Conservation (phyloP, 2,113 vertebrate genomes). For the Electrona antarctica region DNA sequence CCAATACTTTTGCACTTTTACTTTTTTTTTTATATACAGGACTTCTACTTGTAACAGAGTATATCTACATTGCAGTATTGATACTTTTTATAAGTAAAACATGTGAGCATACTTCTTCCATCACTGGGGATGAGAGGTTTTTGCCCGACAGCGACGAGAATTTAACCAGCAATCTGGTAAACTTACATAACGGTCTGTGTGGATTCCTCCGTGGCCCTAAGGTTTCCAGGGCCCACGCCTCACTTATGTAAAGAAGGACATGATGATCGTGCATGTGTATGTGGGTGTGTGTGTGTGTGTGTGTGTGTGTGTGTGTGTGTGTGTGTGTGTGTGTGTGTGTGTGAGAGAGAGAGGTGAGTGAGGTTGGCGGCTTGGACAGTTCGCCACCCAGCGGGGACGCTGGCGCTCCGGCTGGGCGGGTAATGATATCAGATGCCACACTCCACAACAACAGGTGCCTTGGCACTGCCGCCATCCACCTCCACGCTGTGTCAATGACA, state of each 20-base stretch:
- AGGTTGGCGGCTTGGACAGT: slow-evolving; percentile 92
- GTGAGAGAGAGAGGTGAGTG: slow-evolving; percentile 57
- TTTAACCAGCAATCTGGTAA: slow-evolving; percentile 56
- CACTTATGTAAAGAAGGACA: slow-evolving; percentile 67
- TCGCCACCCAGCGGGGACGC: slow-evolving; percentile 95
- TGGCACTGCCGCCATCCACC: slow-evolving; percentile 94
- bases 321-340: slow-evolving; percentile 28
- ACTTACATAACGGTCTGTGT: slow-evolving; percentile 27
- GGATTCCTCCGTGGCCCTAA: slow-evolving; percentile 64
- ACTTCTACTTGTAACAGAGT: too few species aligned
- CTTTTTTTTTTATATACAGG: too few species aligned
- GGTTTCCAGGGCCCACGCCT: slow-evolving; percentile 56
- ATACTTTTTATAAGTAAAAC: too few species aligned
- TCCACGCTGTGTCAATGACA: slow-evolving; percentile 99
- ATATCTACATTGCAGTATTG: too few species aligned
- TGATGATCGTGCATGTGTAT: slow-evolving; percentile 51
- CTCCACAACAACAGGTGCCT: slow-evolving; percentile 99
- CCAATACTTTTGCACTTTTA: too few species aligned
- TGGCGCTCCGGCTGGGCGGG: slow-evolving; percentile 97
- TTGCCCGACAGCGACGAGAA: slow-evolving; percentile 9
- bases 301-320: slow-evolving; percentile 19
- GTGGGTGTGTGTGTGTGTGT: slow-evolving; percentile 8
- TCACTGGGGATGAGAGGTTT: too few species aligned
- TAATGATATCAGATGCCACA: slow-evolving; percentile 99
- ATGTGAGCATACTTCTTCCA: too few species aligned